Evolutionary conservation across 2,113 vertebrate genomes (phyloP), one percentile per base, ranked within the genome.

Genomic region (Ramphastos sulfuratus): DNA sequence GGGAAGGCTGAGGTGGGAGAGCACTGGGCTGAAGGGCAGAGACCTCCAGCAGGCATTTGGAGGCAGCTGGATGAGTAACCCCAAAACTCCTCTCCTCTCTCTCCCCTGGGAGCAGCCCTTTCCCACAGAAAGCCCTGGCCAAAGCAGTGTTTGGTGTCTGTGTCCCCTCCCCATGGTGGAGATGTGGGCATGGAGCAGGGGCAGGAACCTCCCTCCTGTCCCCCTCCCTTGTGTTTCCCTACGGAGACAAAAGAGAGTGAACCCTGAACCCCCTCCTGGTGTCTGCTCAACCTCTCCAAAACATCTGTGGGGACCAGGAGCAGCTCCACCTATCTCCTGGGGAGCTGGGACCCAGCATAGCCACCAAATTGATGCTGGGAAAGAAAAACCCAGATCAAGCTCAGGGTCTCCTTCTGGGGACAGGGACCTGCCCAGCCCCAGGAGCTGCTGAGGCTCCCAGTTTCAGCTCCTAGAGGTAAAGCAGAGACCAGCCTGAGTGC

Each of bases 121-220:
- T 55, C 48, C 42, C 54, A 63, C 0, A 2, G 20, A 44, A 59
- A 52, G 8, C 59, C 44, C 28, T 39, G 42, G 9, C 33, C 3
- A 10, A 54, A 74, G 65, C 2, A 2, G 19, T 4, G 24, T 42
- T 71, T 74, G 58, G 0, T 8, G 24, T 19, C 66, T 1, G 0
- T 12, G 16, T 50, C 14, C 12, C 75, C 28, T 64, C 14, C 7
- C 24, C 37, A 15, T 30, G 50, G 5, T 44, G 46, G 39, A 46
- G 21, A 8, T 0, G 1, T 1, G 5, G 25, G 28, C 44, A 25
- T 42, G 76, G 69, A 67, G 69, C 56, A 50, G 48, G 35, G 25
- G n/a, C 58, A 60, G 69, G 65, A 82, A 19, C 15, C 14, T 13
- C 20, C 35, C 31, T 42, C 42, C 42, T 42, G 42, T 42, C 14